Evolutionary conservation across 2,113 vertebrate genomes (phyloP), one percentile per base, ranked within the genome.

Genomic region (Cynocephalus volans): DNA sequence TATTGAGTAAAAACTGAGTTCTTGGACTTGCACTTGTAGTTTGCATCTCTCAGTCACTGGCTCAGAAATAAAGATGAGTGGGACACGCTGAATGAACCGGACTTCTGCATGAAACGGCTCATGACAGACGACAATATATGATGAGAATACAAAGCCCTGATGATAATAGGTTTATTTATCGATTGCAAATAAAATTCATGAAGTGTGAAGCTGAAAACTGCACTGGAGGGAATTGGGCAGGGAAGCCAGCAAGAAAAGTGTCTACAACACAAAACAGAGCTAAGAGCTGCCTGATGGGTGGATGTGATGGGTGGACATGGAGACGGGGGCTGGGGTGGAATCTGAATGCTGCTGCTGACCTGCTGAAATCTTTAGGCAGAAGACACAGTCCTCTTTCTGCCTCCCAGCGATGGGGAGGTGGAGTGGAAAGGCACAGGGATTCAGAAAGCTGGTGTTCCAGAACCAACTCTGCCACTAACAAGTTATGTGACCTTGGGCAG

Each of bases 121-220:
- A 98, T 98, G 98, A 98, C 98, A 98, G 98, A 98, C 97, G 97
- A 98, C 15, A 0, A 96, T 97, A 88, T 97, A 98, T 96, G 98
- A 98, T 97, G 97, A 98, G 98, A 98, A 98, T 97, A 98, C 98
- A 98, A 98, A 98, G 92, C 90, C 82, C 62, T 89, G 97, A 94
- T 97, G 95, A 97, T 98, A 98, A 98, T 97, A 98, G 98, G 90
- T 96, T 98, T 98, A 98, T 98, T 98, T 98, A 99, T 98, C 41
- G 97, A 98, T 99, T 97, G 97, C 92, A 98, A 98, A 98, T 99
- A 99, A 99, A 98, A 98, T 98, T 98, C 96, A 98, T 97, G 98
- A 98, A 98, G 98, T 98, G 98, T 98, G 98, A 99, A 98, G 97
- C 98, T 96, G 95, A 97, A 98, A 98, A 98, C 87, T 73, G 90